Percentiles rank a stretch among this genome's conserved stretches.
Evolutionary conservation across 2,888 invertebrate species (phyloP).

Genomic region (Philhelius pedissequus): DNA sequence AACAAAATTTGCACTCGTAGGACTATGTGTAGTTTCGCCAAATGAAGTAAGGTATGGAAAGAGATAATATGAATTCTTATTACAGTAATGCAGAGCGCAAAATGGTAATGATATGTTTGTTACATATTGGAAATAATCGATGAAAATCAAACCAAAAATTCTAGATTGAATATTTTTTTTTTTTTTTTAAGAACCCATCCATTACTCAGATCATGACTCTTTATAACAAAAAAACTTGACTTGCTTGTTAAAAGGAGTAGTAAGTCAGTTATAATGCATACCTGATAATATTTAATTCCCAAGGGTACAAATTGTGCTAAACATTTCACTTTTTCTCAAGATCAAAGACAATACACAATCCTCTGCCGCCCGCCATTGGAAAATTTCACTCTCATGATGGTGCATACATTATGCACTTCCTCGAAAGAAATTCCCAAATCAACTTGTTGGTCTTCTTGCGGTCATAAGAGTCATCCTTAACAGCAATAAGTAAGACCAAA

Average conservation of each 20-base stretch:
- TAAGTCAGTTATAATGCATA: neutral
- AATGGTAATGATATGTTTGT: neutral
- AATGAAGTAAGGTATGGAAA: neutral
- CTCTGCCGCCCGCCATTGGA: neutral
- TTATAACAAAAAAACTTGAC: neutral
- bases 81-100: neutral
- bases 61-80: neutral
- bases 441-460: constrained; percentile 23
- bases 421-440: constrained; percentile 18
- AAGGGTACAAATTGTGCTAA: neutral
- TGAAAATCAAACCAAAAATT: neutral
- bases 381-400: constrained; percentile 19
- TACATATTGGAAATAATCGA: neutral
- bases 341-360: neutral
- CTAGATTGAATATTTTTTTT: neutral
- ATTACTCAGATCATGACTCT: neutral
- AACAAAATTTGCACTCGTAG: neutral
- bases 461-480: constrained; percentile 31
- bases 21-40: neutral
- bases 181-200: neutral
- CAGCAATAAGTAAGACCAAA: neutral
- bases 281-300: neutral
- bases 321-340: neutral
- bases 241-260: neutral
- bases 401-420: neutral